phyloP scores from a whole-genome alignment of 2,888 invertebrate genomes.

The Eucera pruinosa region DNA sequence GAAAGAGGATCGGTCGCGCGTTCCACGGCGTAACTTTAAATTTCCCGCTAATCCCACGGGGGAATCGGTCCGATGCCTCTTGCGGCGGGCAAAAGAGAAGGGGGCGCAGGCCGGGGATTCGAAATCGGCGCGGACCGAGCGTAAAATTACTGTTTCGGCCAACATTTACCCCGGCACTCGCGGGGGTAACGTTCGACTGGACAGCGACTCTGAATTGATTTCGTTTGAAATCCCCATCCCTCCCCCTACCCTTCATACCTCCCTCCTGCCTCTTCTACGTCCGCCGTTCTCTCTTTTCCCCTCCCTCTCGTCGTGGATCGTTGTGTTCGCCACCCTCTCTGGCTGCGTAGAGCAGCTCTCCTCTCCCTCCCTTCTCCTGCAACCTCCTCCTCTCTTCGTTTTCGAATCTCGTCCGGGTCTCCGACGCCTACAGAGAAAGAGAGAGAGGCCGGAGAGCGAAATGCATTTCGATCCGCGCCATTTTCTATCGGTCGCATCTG shows the following conservation, averaged over 20 bases:
- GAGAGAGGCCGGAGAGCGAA: constrained; percentile 57
- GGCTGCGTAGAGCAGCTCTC: constrained; percentile 14
- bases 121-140: constrained; percentile 76
- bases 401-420: constrained; percentile 69
- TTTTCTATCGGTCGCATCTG: constrained; percentile 67
- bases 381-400: constrained; percentile 49
- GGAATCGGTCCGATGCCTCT: constrained; percentile 60
- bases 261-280: constrained; percentile 71
- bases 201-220: constrained; percentile 83
- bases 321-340: constrained; percentile 52
- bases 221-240: constrained; percentile 80
- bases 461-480: constrained; percentile 72
- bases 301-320: constrained; percentile 47
- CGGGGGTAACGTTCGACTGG: constrained; percentile 81
- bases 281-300: constrained; percentile 61
- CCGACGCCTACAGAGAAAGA: constrained; percentile 61
- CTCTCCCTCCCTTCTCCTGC: constrained; percentile 42
- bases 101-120: constrained; percentile 70
- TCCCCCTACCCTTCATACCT: constrained; percentile 71
- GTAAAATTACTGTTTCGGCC: constrained; percentile 83
- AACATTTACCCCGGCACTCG: constrained; percentile 80
- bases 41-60: constrained; percentile 69
- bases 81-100: constrained; percentile 64
- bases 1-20: constrained; percentile 25
- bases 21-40: constrained; percentile 56